Conservation (phyloP, 2,797 vertebrate genomes). For the Anguilla marmorata region DNA sequence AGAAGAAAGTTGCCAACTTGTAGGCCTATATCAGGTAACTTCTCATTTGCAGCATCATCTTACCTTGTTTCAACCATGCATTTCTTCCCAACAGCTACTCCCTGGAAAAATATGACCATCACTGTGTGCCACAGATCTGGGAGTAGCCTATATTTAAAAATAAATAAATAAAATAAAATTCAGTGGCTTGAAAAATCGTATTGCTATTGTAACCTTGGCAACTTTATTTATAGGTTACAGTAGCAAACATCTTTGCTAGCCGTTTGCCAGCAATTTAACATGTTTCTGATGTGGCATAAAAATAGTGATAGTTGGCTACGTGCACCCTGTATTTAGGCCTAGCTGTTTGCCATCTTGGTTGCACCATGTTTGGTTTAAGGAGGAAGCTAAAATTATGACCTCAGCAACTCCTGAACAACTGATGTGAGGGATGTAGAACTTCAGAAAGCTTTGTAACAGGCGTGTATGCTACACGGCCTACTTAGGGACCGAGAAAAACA, state of each 20-base stretch:
- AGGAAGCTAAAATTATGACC: constrained; percentile 8
- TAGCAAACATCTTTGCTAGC: neutral
- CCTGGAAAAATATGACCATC: neutral
- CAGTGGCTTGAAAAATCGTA: neutral
- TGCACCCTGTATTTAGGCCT: constrained; percentile 11
- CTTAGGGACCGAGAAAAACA: neutral
- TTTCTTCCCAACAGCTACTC: neutral
- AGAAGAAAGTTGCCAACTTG: neutral
- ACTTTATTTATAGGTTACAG: neutral
- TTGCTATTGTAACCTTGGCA: neutral
- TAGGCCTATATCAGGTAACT: neutral
- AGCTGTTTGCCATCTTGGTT: neutral
- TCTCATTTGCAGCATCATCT: neutral
- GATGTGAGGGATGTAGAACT: neutral
- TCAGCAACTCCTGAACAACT: neutral
- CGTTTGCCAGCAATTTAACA: neutral
- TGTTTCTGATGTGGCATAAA: neutral
- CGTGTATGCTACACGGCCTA: neutral
- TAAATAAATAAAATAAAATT: neutral
- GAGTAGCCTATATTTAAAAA: neutral
- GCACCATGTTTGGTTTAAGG: neutral
- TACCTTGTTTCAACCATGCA: neutral
- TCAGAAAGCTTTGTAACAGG: neutral
- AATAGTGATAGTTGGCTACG: neutral
- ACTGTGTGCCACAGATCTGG: neutral